Base-by-base conservation (phyloP, 2,113 vertebrate species). In the Thunnus thynnus region DNA sequence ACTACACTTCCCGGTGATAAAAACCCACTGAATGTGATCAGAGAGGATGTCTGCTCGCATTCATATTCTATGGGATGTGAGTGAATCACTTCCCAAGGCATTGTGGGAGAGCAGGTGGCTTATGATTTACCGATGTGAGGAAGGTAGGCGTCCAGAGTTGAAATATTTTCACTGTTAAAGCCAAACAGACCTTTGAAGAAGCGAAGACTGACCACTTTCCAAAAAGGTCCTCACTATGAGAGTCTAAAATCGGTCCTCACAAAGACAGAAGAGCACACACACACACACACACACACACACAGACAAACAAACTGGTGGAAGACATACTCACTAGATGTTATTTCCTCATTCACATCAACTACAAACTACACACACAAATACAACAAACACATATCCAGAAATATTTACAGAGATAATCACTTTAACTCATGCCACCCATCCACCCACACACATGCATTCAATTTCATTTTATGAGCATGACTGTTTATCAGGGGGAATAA, bases 401-500 rank as follows among this genome's bases (percentile, higher is more conserved):
- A 79, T 58, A 30, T 55, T 55, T 22, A 18, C 11, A 54, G 16
- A 61, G 50, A 67, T 36, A 54, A 32, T 67, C 55, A 27, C 11
- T 61, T 57, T 30, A 6, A 46, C 63, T 73, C 27, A 18, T 54
- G 27, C 64, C 72, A 57, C 41, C n/a, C 18, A 20, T 20, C 22
- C 69, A 52, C 63, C 52, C 72, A 80, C 44, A 80, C 44, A 66
- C 32, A 41, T 9, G 36, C 36, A 41, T 41, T 41, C 36, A 41
- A 27, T 20, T 54, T 7, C 0, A 62, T 55, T 30, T 74, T 18
- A n/a, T 18, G 65, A 0, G 44, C 63, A 48, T 3, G 25, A 30
- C 65, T 32, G 80, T 63, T 70, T 11, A 25, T 58, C 62, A 73
- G 66, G 52, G 52, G 50, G 57, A 50, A 54, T 17, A 51, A 72